These are phyloP conservation scores for Netelia inedita DNA, from an alignment of 2,888 invertebrate genomes.

Conservation along the genomic window DNA sequence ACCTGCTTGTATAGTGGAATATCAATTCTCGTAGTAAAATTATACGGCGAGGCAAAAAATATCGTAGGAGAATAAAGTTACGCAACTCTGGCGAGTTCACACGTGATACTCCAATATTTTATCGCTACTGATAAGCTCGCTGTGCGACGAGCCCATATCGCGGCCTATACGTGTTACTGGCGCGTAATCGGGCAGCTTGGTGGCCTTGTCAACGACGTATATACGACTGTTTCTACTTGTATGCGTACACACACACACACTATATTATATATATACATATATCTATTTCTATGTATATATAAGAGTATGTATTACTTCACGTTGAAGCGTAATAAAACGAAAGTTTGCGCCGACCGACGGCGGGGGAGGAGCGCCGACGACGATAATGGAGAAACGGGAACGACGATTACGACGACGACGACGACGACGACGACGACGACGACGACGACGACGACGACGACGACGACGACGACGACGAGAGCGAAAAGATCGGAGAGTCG, in stretches of 20 bases:
- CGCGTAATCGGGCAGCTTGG: conserved; percentile 42
- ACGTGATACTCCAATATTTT: conserved; percentile 53
- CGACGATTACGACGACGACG: conserved; percentile 18
- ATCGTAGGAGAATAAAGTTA: conserved; percentile 1
- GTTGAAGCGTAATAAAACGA: conserved; percentile 36
- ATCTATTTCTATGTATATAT: neutral
- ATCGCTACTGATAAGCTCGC: conserved; percentile 44
- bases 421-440: conserved; percentile 14
- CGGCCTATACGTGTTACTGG: conserved; percentile 1
- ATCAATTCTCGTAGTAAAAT: neutral
- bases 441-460: conserved; percentile 13
- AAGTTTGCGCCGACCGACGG: neutral
- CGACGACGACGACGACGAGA: neutral
- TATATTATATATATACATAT: conserved; percentile 12
- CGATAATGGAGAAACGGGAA: conserved; percentile 9
- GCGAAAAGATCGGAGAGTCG: conserved; percentile 16
- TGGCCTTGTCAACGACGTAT: conserved; percentile 48
- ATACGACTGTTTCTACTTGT: conserved; percentile 11
- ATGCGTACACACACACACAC: neutral
- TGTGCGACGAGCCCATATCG: conserved; percentile 2
- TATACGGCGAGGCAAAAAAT: neutral
- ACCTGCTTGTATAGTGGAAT: neutral
- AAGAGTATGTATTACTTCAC: neutral
- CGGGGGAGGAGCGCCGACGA: neutral
- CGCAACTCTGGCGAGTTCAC: conserved; percentile 22